Conservation (phyloP, 1,140 invertebrate species). For the Conus betulinus region DNA sequence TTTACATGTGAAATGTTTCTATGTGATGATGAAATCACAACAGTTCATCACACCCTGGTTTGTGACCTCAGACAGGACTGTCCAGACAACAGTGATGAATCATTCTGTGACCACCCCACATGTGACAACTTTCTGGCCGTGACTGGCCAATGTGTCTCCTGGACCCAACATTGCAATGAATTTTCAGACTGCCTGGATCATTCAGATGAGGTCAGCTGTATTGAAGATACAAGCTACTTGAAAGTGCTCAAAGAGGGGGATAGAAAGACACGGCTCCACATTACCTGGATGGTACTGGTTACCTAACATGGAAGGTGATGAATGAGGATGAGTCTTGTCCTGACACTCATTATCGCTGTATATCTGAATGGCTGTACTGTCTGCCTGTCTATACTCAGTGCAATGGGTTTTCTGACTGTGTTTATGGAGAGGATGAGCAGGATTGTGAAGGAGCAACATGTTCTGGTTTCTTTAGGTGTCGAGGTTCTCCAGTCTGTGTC, state of each 20-base stretch:
- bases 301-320: background rate
- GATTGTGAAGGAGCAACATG: slow-evolving; percentile 21
- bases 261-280: background rate
- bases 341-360: slow-evolving; percentile 6
- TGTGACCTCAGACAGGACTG: slow-evolving; percentile 2
- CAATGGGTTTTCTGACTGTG: slow-evolving; percentile 21
- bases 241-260: too few relatives aligned
- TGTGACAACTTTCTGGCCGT: background rate
- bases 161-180: background rate
- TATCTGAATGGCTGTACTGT: background rate
- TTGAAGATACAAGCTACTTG: too few relatives aligned
- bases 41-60: background rate
- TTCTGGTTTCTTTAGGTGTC: slow-evolving; percentile 37
- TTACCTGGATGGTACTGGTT: background rate
- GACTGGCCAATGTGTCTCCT: background rate
- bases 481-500: slow-evolving; percentile 24
- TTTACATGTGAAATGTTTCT: too few relatives aligned
- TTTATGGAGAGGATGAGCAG: background rate
- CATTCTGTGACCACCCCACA: background rate
- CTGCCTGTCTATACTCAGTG: slow-evolving; percentile 7
- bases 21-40: background rate
- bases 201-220: background rate
- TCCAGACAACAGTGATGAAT: background rate
- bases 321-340: background rate
- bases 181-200: background rate